A percentile compares a stretch with the other conserved stretches of the same genome.
Evolutionary conservation across 2,888 invertebrate genomes (phyloP).

Genomic region (Callosobruchus maculatus): DNA sequence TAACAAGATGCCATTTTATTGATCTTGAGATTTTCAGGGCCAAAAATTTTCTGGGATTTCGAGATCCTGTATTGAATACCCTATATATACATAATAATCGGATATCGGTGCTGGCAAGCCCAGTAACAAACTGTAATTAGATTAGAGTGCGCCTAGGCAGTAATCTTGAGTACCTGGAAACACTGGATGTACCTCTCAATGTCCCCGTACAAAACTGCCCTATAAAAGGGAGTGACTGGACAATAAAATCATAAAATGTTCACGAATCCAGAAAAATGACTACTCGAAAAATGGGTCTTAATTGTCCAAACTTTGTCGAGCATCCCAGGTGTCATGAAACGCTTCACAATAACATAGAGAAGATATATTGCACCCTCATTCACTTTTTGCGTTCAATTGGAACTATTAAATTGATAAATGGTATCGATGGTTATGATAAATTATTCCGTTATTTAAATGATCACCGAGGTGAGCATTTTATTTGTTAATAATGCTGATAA

Average conservation of each 20-base stretch:
- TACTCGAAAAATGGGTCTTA: not conserved
- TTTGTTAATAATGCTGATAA: constrained; percentile 19
- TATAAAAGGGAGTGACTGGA: not conserved
- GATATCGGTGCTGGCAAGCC: too few relatives aligned
- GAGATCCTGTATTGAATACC: too few relatives aligned
- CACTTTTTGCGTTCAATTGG: constrained; percentile 13
- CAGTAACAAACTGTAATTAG: too few relatives aligned
- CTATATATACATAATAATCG: too few relatives aligned
- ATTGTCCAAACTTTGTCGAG: not conserved
- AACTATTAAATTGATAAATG: constrained; percentile 24
- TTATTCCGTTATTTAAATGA: constrained; percentile 17
- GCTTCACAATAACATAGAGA: constrained; percentile 4
- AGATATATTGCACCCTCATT: constrained; percentile 12
- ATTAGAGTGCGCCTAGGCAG: too few relatives aligned
- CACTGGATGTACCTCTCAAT: too few relatives aligned
- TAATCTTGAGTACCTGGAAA: too few relatives aligned
- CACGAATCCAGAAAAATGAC: not conserved
- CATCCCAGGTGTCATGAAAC: not conserved
- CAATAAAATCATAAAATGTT: not conserved
- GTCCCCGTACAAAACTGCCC: too few relatives aligned
- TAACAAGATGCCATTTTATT: too few relatives aligned
- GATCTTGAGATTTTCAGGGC: too few relatives aligned
- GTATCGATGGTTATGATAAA: constrained; percentile 17
- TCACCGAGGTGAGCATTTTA: constrained; percentile 12
- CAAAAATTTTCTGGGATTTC: too few relatives aligned